Evolutionary conservation across 1,140 invertebrate genomes (phyloP), one percentile per base, ranked within the genome.

Genomic region (Conus betulinus): DNA sequence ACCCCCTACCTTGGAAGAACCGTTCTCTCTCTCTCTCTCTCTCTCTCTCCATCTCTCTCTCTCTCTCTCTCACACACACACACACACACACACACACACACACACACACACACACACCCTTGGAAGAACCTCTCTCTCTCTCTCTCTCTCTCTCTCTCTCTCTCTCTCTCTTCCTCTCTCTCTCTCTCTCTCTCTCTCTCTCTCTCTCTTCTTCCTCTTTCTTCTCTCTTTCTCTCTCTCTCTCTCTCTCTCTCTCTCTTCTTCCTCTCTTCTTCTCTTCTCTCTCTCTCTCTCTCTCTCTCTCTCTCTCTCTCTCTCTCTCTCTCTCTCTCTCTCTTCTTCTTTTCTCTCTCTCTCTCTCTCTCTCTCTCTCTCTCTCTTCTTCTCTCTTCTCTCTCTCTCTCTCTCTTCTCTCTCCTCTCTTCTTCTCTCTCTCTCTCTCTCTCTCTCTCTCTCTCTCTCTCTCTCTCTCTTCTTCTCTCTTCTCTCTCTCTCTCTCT

Each of bases 401-500:
- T 74, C 71, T 74, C 71, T 5, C 71, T 5, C 71, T 1, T 79
- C n/a, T 79, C 76, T 79, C 76, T 79, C 76, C 76, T 79, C n/a
- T 79, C 25, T 79, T 79, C 76, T 79, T 8, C 8, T n/a, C 4
- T 76, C 6, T 76, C 25, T n/a, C 20, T 79, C 25, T 79, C 76
- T 79, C 25, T 79, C 76, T 51, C 27, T 79, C 25, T 79, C 76
- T 79, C 71, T 1, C 2, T n/a, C 8, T n/a, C n/a, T n/a, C 10
- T 74, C n/a, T 23, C 15, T 79, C n/a, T 79, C 76, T 79, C n/a
- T 79, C 76, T 39, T n/a, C n/a, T n/a, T n/a, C 27, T 79, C n/a
- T 79, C 76, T 79, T n/a, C 76, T 79, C 76, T 79, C 76, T 79
- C n/a, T 79, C 25, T 79, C 76, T 79, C 76, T 79, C 4, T 76